A percentile compares a stretch with the other conserved stretches of the same genome.
Conservation (phyloP, 2,797 vertebrate species). For the Buceros bicornis region DNA sequence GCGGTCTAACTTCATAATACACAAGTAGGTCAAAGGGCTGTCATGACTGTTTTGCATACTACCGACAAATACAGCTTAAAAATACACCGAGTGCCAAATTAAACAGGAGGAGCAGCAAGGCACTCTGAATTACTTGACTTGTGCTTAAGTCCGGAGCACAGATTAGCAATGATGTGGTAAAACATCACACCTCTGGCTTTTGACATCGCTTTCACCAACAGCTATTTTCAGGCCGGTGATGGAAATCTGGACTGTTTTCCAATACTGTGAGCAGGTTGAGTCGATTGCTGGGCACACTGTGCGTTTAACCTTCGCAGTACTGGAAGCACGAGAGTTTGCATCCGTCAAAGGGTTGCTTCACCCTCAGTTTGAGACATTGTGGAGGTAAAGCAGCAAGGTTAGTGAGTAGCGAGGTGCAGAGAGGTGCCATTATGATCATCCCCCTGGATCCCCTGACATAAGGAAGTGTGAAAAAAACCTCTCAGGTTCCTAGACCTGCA, state of each 20-base stretch:
- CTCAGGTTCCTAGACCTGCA: not conserved
- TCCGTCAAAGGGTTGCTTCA: not conserved
- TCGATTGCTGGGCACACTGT: not conserved
- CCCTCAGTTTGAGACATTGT: not conserved
- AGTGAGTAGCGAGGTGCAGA: not conserved
- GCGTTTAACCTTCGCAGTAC: not conserved
- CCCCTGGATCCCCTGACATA: not conserved
- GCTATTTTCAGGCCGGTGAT: not conserved
- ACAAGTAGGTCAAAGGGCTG: not conserved
- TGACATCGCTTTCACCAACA: not conserved
- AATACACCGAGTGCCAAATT: not conserved
- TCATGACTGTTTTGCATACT: not conserved
- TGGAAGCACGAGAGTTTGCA: not conserved
- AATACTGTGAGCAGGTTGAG: not conserved
- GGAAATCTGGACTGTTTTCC: not conserved
- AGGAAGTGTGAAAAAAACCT: not conserved
- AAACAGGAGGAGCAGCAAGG: not conserved
- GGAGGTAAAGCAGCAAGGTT: not conserved
- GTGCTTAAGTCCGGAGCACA: not conserved
- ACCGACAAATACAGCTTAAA: constrained; percentile 11
- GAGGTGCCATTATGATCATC: not conserved
- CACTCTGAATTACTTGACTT: not conserved
- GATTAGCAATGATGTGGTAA: not conserved
- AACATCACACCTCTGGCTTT: not conserved
- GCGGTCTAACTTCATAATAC: not conserved